phyloP scores from a whole-genome alignment of 2,113 vertebrate species.

The Conger conger region DNA sequence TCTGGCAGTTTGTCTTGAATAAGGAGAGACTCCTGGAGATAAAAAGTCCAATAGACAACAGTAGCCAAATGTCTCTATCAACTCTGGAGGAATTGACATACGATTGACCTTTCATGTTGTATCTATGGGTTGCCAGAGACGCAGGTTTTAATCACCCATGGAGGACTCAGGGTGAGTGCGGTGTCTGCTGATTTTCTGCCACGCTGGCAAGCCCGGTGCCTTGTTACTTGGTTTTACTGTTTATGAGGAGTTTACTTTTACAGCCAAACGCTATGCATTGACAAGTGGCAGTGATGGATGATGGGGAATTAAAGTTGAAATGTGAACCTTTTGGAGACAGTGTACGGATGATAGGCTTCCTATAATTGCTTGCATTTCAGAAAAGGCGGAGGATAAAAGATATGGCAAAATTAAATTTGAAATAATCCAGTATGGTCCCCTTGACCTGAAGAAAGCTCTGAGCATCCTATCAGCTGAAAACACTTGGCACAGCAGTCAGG shows the following conservation, averaged over 20 bases:
- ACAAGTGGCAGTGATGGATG: no score
- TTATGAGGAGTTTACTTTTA: no score
- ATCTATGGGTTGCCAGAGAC: background rate
- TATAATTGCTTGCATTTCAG: background rate
- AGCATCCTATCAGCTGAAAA: background rate
- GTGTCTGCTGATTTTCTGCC: no score
- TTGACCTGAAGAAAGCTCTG: background rate
- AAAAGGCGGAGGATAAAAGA: background rate
- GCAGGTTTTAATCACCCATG: no score
- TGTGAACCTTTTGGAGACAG: no score
- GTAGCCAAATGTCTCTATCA: background rate
- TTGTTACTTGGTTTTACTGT: no score
- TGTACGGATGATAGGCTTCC: background rate
- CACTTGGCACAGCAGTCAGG: background rate
- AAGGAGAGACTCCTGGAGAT: background rate
- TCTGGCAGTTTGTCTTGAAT: background rate
- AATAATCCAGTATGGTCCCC: background rate
- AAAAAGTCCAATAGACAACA: background rate
- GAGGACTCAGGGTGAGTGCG: no score
- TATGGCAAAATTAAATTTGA: background rate
- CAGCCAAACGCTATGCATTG: no score
- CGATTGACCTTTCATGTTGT: background rate
- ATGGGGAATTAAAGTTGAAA: no score
- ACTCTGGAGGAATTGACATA: background rate
- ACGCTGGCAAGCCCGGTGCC: no score